These are phyloP conservation scores for Lathamus discolor DNA, from an alignment of 2,113 vertebrate species.

Conservation along the genomic window DNA sequence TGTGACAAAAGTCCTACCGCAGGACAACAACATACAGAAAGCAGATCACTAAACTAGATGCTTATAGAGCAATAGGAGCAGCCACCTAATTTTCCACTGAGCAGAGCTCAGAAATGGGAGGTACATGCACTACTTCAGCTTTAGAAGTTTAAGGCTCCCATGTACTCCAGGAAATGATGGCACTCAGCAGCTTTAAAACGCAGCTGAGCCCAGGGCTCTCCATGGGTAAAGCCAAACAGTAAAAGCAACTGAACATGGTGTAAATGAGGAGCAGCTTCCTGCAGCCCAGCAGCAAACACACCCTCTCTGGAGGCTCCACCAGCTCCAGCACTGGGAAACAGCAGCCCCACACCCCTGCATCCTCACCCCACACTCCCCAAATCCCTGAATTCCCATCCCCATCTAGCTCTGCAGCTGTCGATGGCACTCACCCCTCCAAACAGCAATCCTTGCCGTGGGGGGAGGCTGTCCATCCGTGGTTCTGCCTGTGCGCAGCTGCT, in stretches of 20 bases:
- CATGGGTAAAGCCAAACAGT: accelerated
- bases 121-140: not conserved
- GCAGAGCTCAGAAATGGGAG: not conserved
- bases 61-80: not conserved
- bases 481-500: not conserved
- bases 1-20: not conserved
- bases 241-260: accelerated
- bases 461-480: not conserved
- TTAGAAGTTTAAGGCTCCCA: not conserved
- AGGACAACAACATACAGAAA: not conserved
- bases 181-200: not conserved
- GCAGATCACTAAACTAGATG: not conserved
- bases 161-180: not conserved
- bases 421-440: not conserved
- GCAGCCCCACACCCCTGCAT: not conserved
- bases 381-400: not conserved
- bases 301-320: not conserved
- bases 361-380: not conserved
- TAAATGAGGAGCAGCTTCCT: not conserved
- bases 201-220: not conserved
- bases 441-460: not conserved
- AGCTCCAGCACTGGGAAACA: accelerated
- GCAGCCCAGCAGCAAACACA: not conserved
- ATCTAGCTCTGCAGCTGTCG: accelerated
- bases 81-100: not conserved